Evolutionary conservation across 2,888 invertebrate species (phyloP), one percentile per base, ranked within the genome.

Genomic region (Subacronicta megacephala): DNA sequence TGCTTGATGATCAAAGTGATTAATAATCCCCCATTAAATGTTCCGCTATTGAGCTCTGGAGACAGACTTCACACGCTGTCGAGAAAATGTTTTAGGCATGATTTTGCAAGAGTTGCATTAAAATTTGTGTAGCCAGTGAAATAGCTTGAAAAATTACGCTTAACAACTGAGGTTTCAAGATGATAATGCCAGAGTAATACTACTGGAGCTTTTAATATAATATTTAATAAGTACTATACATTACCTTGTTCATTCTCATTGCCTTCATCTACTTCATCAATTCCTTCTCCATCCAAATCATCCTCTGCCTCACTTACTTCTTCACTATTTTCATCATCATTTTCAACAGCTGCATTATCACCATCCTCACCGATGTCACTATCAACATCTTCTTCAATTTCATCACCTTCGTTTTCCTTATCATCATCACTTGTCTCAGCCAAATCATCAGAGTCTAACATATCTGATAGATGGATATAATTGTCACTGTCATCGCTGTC

Each of bases 401-500:
- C 31, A 1, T 7, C 31, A 31, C 31, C 31, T n/a, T 43, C 31
- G 0, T 7, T 26, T 7, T 58, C 57, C 6, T 68, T 69, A 41
- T 81, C 76, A 47, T 80, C 82, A 68, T 86, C 84, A 72, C 82
- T 85, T 1, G 80, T 75, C 17, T 84, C 82, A 43, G 75, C 87
- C 26, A 87, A 70, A 79, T 90, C 90, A 80, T 91, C 91, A 57
- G 88, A 88, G 81, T 85, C 89, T 16, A 86, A 62, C 85, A 88
- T 90, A 57, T 87, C 95, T 38, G 93, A 93, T 33, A 94, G 61
- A 78, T 92, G 90, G 9, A 83, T 63, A 60, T 90, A 90, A 61
- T 88, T 90, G 0, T 90, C 85, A 75, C 83, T 84, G 40, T 90
- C 90, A 81, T 90, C 92, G 72, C 89, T 89, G 17, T 86, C 83